Percentiles rank a stretch among this genome's conserved stretches.
Conservation (phyloP, 2,797 vertebrate species). For the Halcyon leucocephala region DNA sequence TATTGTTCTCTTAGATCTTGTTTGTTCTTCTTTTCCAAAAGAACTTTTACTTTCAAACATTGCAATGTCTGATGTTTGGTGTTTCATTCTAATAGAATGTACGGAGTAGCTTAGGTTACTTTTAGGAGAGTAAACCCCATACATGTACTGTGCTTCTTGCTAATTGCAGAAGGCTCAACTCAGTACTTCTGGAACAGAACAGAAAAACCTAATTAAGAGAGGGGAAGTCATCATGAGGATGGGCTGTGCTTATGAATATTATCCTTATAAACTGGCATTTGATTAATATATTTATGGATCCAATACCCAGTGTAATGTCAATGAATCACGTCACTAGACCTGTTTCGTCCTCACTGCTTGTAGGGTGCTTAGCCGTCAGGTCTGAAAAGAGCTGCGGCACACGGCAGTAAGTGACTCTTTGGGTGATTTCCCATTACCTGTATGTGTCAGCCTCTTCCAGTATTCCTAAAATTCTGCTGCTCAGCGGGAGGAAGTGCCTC, state of each 20-base stretch:
- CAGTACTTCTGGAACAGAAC: not conserved
- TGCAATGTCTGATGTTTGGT: not conserved
- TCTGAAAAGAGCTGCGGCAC: not conserved
- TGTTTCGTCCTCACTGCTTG: not conserved
- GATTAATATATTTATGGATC: not conserved
- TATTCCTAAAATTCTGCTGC: not conserved
- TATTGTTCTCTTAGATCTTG: slow-evolving; percentile 33
- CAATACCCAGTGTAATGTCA: not conserved
- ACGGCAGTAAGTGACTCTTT: not conserved
- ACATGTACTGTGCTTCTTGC: not conserved
- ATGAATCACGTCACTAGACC: not conserved
- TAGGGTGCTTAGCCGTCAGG: not conserved
- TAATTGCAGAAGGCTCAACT: not conserved
- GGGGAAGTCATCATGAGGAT: not conserved
- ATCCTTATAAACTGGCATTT: not conserved
- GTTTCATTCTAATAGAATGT: not conserved
- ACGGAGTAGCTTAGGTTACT: not conserved
- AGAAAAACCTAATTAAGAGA: not conserved
- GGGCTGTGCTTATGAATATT: not conserved
- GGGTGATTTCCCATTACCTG: not conserved
- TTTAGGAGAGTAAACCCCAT: not conserved
- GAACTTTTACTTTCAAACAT: not conserved
- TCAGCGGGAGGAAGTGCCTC: not conserved
- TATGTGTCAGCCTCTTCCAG: not conserved
- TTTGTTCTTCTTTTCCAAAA: slow-evolving; percentile 4